These are phyloP conservation scores for Lymantria dispar DNA, from an alignment of 2,888 invertebrate species.

Conservation along the genomic window DNA sequence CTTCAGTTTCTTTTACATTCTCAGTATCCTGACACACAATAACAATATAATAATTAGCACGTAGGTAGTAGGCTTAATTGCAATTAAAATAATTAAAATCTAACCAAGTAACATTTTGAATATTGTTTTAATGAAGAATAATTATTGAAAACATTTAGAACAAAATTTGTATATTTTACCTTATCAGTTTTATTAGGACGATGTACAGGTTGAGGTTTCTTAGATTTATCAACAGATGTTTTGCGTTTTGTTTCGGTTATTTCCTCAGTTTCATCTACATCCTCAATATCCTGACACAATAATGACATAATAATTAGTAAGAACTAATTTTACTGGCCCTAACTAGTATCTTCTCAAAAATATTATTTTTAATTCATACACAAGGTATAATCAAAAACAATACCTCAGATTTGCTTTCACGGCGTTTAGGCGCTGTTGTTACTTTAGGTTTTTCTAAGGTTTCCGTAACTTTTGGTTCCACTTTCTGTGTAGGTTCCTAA, in stretches of 20 bases:
- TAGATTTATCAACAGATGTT: constrained; percentile 27
- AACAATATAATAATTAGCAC: constrained; percentile 4
- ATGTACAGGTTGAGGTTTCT: constrained; percentile 26
- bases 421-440: constrained; percentile 33
- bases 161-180: constrained; percentile 33
- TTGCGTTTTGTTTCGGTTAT: constrained; percentile 42
- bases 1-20: constrained; percentile 38
- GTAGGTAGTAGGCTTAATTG: too few relatives aligned
- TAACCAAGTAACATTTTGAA: not conserved
- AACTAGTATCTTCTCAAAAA: not conserved
- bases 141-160: not conserved
- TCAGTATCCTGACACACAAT: constrained; percentile 41
- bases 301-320: constrained; percentile 12
- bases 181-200: constrained; percentile 28
- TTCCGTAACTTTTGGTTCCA: constrained; percentile 53
- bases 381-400: too few relatives aligned
- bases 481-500: constrained; percentile 53
- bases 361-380: too few relatives aligned
- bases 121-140: not conserved
- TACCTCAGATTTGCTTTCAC: constrained; percentile 56
- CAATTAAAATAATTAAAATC: not conserved
- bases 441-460: constrained; percentile 43
- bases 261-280: constrained; percentile 39
- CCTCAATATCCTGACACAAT: constrained; percentile 43
- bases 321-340: not conserved